Percentiles rank a stretch among this genome's conserved stretches.
Conservation (phyloP, 2,113 vertebrate genomes). For the Catagonus wagneri region DNA sequence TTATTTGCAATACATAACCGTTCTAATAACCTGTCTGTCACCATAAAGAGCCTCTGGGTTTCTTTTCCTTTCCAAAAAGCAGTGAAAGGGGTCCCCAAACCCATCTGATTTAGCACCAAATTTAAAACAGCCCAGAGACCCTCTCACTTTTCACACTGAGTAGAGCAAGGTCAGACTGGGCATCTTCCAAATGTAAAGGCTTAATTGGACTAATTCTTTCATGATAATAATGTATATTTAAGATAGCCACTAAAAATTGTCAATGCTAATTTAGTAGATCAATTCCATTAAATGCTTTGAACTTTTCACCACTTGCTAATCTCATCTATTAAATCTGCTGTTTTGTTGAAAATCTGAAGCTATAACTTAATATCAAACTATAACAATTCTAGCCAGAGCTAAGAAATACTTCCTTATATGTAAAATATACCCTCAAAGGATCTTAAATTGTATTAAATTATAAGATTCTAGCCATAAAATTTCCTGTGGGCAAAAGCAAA, state of each 20-base stretch:
- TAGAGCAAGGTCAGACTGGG: conserved; percentile 72
- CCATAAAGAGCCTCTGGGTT: conserved; percentile 42
- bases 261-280: conserved; percentile 85
- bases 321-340: conserved; percentile 80
- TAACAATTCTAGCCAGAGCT: conserved; percentile 56
- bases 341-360: conserved; percentile 79
- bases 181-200: conserved; percentile 78
- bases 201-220: conserved; percentile 83
- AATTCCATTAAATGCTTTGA: conserved; percentile 84
- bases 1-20: conserved; percentile 63
- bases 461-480: conserved; percentile 52
- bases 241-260: conserved; percentile 84
- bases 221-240: conserved; percentile 85
- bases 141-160: conserved; percentile 64
- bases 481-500: conserved; percentile 40
- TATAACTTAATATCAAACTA: conserved; percentile 78
- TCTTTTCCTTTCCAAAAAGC: conserved; percentile 59
- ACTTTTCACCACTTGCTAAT: conserved; percentile 84
- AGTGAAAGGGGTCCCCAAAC: conserved; percentile 36
- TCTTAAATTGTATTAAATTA: conserved; percentile 21
- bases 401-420: conserved; percentile 47
- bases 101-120: conserved; percentile 71
- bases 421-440: conserved; percentile 64
- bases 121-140: conserved; percentile 68
- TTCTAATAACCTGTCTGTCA: conserved; percentile 65